Percentiles rank a stretch among this genome's conserved stretches.
Evolutionary conservation across 2,888 invertebrate genomes (phyloP).

Genomic region (Eudasyphora cyanicolor): DNA sequence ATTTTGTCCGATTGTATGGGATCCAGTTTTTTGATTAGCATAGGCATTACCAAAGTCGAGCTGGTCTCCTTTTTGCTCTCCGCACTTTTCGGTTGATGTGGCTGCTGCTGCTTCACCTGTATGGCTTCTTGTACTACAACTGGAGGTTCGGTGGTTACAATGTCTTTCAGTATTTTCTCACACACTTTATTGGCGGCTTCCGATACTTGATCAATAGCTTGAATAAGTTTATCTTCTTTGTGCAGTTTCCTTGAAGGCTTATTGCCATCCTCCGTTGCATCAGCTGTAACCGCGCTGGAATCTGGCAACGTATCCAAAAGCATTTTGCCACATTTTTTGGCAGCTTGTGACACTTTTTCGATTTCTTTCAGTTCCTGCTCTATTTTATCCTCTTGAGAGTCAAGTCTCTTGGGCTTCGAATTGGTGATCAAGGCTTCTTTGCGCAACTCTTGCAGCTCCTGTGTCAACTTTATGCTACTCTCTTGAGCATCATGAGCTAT

Average conservation of each 20-base stretch:
- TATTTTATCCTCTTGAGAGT: slow-evolving; percentile 71
- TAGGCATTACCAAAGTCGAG: slow-evolving; percentile 72
- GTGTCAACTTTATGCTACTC: slow-evolving; percentile 86
- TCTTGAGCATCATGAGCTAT: slow-evolving; percentile 89
- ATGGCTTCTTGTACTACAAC: slow-evolving; percentile 74
- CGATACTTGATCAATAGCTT: slow-evolving; percentile 78
- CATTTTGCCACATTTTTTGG: slow-evolving; percentile 81
- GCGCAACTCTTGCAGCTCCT: slow-evolving; percentile 83
- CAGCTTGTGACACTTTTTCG: slow-evolving; percentile 80
- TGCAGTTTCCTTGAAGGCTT: slow-evolving; percentile 71
- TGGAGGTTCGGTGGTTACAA: slow-evolving; percentile 77
- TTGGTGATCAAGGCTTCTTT: slow-evolving; percentile 76
- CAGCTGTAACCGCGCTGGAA: slow-evolving; percentile 57
- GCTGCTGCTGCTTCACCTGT: slow-evolving; percentile 70
- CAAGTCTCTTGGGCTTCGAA: slow-evolving; percentile 71
- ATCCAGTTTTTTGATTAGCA: slow-evolving; percentile 80
- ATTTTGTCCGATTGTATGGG: slow-evolving; percentile 80
- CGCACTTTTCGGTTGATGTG: slow-evolving; percentile 19
- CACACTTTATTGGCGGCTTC: slow-evolving; percentile 78
- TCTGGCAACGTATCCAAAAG: slow-evolving; percentile 79
- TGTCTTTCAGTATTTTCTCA: slow-evolving; percentile 77
- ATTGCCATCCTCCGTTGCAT: slow-evolving; percentile 36
- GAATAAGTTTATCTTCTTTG: slow-evolving; percentile 76
- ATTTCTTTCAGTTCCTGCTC: slow-evolving; percentile 78
- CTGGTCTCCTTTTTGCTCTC: slow-evolving; percentile 31